These are phyloP conservation scores for Hydropotes inermis DNA, from an alignment of 2,113 vertebrate species.

Conservation along the genomic window DNA sequence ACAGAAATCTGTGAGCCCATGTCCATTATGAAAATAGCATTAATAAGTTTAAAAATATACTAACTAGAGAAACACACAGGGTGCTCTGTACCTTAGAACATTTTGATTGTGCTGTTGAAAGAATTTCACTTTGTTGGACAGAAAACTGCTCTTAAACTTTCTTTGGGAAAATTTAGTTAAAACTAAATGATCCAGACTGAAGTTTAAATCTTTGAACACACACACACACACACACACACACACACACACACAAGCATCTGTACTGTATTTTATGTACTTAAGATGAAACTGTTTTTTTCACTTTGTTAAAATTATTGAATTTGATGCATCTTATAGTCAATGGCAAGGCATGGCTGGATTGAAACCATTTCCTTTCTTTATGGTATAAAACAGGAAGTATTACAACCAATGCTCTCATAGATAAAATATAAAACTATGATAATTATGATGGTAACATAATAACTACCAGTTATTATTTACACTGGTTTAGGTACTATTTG, in stretches of 20 bases:
- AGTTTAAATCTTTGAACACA: background rate
- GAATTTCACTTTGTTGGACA: slow-evolving; percentile 11
- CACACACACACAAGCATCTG: background rate
- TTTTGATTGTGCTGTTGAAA: slow-evolving; percentile 44
- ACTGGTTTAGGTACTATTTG: background rate
- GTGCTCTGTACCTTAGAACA: background rate
- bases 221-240: background rate
- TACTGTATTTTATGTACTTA: background rate
- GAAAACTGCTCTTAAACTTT: slow-evolving; percentile 9
- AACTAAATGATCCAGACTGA: background rate
- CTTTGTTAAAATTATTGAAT: background rate
- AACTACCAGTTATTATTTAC: background rate
- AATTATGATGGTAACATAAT: background rate
- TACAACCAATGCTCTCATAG: background rate
- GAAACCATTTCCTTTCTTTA: background rate
- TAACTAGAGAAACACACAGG: background rate
- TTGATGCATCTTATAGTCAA: background rate
- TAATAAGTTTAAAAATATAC: slow-evolving; percentile 54
- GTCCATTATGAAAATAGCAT: slow-evolving; percentile 23
- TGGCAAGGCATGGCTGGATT: background rate
- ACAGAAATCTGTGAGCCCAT: slow-evolving; percentile 29
- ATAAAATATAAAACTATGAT: background rate
- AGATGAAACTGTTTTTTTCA: background rate
- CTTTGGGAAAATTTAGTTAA: slow-evolving; percentile 18
- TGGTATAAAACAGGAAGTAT: background rate